phyloP scores from a whole-genome alignment of 2,888 invertebrate genomes.

The Dicyrtomina minuta region DNA sequence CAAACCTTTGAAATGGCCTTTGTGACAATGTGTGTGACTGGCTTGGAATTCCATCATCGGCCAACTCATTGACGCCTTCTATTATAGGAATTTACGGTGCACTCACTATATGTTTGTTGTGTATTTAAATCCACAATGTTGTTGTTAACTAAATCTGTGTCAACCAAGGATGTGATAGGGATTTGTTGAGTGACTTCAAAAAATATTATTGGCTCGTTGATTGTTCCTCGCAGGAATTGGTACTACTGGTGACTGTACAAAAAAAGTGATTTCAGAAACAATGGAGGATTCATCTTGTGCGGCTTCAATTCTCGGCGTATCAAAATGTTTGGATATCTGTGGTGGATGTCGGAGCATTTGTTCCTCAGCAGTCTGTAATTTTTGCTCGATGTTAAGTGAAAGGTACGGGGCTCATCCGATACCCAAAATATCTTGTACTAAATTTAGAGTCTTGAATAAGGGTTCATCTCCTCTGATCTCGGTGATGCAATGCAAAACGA shows the following conservation, averaged over 20 bases:
- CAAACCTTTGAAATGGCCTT: constrained; percentile 20
- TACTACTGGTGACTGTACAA: constrained; percentile 2
- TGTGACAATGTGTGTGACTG: constrained; percentile 24
- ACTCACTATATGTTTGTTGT: too few species aligned
- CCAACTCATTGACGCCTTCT: constrained; percentile 22
- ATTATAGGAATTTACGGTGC: too few species aligned
- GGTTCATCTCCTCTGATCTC: constrained; percentile 27
- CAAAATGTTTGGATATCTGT: constrained; percentile 27
- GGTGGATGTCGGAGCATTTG: constrained; percentile 34
- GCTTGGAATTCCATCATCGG: constrained; percentile 27
- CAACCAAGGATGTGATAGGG: background rate
- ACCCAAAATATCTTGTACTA: constrained; percentile 45
- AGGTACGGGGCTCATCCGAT: constrained; percentile 31
- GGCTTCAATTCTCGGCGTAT: constrained; percentile 21
- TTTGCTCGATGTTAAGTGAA: constrained; percentile 33
- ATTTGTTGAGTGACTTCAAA: background rate
- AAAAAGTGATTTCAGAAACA: constrained; percentile 23
- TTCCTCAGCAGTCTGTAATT: constrained; percentile 35
- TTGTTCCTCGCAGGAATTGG: constrained; percentile 12
- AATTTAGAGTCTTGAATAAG: constrained; percentile 41
- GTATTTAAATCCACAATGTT: background rate
- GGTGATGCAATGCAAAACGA: constrained; percentile 25
- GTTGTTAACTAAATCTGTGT: constrained; percentile 1
- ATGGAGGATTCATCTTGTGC: constrained; percentile 20
- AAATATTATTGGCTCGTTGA: constrained; percentile 12